Conservation (phyloP, 2,888 invertebrate genomes). For the Branchipolynoe longqiensis region DNA sequence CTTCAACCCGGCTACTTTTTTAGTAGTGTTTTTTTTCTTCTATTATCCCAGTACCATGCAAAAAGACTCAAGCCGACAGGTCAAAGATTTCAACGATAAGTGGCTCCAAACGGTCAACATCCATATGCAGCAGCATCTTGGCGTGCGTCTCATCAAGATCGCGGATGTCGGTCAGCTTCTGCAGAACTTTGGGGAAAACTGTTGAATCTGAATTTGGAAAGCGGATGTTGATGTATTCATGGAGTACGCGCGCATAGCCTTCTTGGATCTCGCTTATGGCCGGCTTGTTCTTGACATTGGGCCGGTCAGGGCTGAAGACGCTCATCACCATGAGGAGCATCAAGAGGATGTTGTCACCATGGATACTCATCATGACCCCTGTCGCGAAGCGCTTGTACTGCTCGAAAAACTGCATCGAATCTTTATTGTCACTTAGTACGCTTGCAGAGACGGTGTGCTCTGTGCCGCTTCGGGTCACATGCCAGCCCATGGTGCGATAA, state of each 20-base stretch:
- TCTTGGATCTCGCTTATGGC: slow-evolving; percentile 74
- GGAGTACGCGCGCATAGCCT: slow-evolving; percentile 74
- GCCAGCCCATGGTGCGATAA: slow-evolving; percentile 74
- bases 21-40: too few relatives aligned
- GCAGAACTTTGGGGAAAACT: slow-evolving; percentile 85
- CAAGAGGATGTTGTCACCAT: slow-evolving; percentile 75
- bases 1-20: too few relatives aligned
- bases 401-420: slow-evolving; percentile 74
- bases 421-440: slow-evolving; percentile 72
- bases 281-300: slow-evolving; percentile 68
- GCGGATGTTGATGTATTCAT: slow-evolving; percentile 71
- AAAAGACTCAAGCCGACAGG: slow-evolving; percentile 83
- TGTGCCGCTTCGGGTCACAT: slow-evolving; percentile 65
- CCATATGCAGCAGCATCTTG: slow-evolving; percentile 94
- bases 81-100: slow-evolving; percentile 96
- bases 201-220: slow-evolving; percentile 73
- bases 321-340: slow-evolving; percentile 78
- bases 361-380: slow-evolving; percentile 74
- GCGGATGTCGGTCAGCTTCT: slow-evolving; percentile 93
- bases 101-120: slow-evolving; percentile 94
- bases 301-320: slow-evolving; percentile 76
- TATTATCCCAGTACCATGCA: too few relatives aligned
- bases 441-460: slow-evolving; percentile 70
- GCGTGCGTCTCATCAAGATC: slow-evolving; percentile 94
- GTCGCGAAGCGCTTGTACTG: slow-evolving; percentile 78